These are phyloP conservation scores for Tethea ocularis DNA, from an alignment of 2,888 invertebrate species.

Conservation along the genomic window DNA sequence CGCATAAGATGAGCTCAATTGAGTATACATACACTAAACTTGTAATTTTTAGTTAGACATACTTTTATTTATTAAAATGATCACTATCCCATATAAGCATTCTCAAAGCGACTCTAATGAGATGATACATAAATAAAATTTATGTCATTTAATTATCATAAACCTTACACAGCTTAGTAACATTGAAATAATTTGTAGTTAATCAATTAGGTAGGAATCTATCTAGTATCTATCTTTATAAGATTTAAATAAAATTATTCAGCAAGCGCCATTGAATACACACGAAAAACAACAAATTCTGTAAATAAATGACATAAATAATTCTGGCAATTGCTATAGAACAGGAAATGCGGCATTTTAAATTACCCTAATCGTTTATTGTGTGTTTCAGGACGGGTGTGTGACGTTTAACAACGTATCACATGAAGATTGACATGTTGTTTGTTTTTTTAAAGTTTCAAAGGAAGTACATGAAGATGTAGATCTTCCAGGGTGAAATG, in stretches of 20 bases:
- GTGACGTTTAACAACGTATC: conserved; percentile 24
- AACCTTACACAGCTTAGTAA: too few species aligned
- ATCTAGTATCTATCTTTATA: too few species aligned
- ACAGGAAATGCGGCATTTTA: conserved; percentile 16
- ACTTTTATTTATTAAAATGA: too few species aligned
- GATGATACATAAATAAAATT: too few species aligned
- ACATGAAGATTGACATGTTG: conserved; percentile 53
- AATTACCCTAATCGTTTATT: conserved; percentile 8
- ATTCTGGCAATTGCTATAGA: conserved; percentile 8
- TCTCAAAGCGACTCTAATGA: too few species aligned
- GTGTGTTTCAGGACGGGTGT: conserved; percentile 14
- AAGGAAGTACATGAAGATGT: conserved; percentile 42
- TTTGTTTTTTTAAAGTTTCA: conserved; percentile 38
- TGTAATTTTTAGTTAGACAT: background rate
- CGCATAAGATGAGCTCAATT: conserved; percentile 32
- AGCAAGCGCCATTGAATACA: background rate
- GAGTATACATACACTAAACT: conserved; percentile 1
- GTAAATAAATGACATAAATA: background rate
- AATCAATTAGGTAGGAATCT: too few species aligned
- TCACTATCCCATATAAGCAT: too few species aligned
- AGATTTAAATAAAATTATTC: background rate
- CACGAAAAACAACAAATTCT: background rate
- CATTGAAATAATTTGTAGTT: too few species aligned
- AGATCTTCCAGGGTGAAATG: conserved; percentile 1
- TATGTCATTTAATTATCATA: too few species aligned